phyloP scores from a whole-genome alignment of 2,888 invertebrate genomes.

The Troides oblongomaculatus region DNA sequence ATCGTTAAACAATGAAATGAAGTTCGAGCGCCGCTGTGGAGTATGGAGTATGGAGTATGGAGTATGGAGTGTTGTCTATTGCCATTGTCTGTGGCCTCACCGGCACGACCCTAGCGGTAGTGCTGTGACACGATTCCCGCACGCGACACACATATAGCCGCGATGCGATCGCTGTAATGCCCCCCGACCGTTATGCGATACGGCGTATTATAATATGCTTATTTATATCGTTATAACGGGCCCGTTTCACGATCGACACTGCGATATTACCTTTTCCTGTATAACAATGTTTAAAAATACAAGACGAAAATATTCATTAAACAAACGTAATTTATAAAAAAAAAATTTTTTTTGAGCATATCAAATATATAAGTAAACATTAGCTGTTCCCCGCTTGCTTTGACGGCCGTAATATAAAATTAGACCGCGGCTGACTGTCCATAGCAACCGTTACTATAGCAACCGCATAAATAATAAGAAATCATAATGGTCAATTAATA shows the following conservation, averaged over 20 bases:
- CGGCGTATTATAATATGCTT: constrained; percentile 36
- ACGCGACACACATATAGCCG: constrained; percentile 44
- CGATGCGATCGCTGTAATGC: constrained; percentile 39
- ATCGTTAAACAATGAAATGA: too few relatives aligned
- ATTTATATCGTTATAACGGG: constrained; percentile 33
- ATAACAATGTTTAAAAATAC: not conserved
- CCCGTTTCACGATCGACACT: constrained; percentile 28
- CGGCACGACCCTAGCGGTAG: constrained; percentile 55
- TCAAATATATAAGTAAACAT: too few relatives aligned
- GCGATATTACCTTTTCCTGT: constrained; percentile 18
- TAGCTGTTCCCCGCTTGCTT: too few relatives aligned
- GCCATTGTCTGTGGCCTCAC: constrained; percentile 1
- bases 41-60: not conserved
- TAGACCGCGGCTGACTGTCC: too few relatives aligned
- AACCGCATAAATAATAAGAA: too few relatives aligned
- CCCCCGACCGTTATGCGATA: constrained; percentile 42
- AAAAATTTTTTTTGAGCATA: too few relatives aligned
- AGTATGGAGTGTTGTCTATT: not conserved
- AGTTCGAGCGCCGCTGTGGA: too few relatives aligned
- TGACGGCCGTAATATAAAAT: too few relatives aligned
- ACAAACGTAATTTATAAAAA: too few relatives aligned
- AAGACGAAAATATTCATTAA: too few relatives aligned
- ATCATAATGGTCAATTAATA: too few relatives aligned
- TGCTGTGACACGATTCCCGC: constrained; percentile 58
- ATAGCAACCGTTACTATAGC: too few relatives aligned